A percentile compares a stretch with the other conserved stretches of the same genome.
phyloP scores from a whole-genome alignment of 2,888 invertebrate genomes.

The Drosophila macrospina region DNA sequence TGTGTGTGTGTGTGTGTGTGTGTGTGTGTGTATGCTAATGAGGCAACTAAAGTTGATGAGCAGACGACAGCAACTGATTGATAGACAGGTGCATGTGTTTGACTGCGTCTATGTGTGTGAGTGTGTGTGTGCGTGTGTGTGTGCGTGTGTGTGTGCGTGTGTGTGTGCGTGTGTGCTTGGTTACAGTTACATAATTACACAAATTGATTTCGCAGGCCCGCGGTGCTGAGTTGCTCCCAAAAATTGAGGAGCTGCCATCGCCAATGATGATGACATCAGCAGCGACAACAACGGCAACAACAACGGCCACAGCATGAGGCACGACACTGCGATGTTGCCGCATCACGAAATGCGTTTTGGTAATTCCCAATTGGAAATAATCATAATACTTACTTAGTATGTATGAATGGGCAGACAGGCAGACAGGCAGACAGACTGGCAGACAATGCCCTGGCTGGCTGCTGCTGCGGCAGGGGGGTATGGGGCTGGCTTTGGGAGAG shows the following conservation, averaged over 20 bases:
- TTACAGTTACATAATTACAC: constrained; percentile 76
- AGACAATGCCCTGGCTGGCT: constrained; percentile 44
- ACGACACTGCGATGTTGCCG: constrained; percentile 43
- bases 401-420: constrained; percentile 18
- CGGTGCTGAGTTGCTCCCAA: constrained; percentile 67
- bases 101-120: constrained; percentile 11
- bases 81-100: constrained; percentile 29
- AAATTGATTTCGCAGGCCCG: constrained; percentile 74
- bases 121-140: constrained; percentile 10
- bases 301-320: constrained; percentile 24
- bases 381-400: constrained; percentile 51
- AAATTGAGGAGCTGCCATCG: constrained; percentile 31
- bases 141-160: constrained; percentile 4
- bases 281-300: constrained; percentile 18
- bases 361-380: constrained; percentile 69
- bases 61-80: constrained; percentile 40
- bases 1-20: constrained; percentile 7
- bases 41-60: constrained; percentile 37
- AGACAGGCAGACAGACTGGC: constrained; percentile 3
- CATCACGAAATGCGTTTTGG: constrained; percentile 78
- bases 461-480: not conserved
- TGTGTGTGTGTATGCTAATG: constrained; percentile 41
- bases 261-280: constrained; percentile 56
- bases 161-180: constrained; percentile 34
- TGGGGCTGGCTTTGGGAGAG: not conserved